Evolutionary conservation across 2,888 invertebrate genomes (phyloP).

Genomic region (Julus scanicus): DNA sequence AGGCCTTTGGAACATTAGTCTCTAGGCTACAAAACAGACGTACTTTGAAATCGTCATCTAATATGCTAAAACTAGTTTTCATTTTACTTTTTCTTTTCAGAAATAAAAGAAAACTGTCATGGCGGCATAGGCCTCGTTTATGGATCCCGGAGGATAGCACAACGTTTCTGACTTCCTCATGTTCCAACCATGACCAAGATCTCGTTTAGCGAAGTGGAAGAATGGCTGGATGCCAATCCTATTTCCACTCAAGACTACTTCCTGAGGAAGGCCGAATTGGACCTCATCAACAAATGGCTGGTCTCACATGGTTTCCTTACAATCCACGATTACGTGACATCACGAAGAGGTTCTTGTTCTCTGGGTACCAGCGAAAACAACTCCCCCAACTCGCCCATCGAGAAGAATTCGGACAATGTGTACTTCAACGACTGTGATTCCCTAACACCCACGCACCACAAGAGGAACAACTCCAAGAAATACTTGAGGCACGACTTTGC

Average conservation of each 20-base stretch:
- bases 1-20: background rate
- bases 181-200: slow-evolving; percentile 58
- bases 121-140: background rate
- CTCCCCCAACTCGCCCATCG: slow-evolving; percentile 58
- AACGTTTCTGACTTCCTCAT: background rate
- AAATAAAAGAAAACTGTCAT: background rate
- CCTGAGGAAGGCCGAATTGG: slow-evolving; percentile 68
- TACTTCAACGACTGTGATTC: slow-evolving; percentile 58
- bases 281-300: slow-evolving; percentile 69
- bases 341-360: slow-evolving; percentile 60
- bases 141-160: background rate
- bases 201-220: slow-evolving; percentile 66
- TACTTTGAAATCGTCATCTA: background rate
- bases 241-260: slow-evolving; percentile 68
- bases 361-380: slow-evolving; percentile 57
- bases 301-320: slow-evolving; percentile 67
- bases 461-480: slow-evolving; percentile 67
- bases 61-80: background rate
- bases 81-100: background rate
- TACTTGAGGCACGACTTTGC: slow-evolving; percentile 70
- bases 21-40: too few species aligned
- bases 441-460: slow-evolving; percentile 59
- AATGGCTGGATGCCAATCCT: slow-evolving; percentile 69
- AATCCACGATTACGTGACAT: slow-evolving; percentile 64
- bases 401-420: slow-evolving; percentile 54